Conservation (phyloP, 1,140 invertebrate genomes). For the Drosophila baimaii region DNA sequence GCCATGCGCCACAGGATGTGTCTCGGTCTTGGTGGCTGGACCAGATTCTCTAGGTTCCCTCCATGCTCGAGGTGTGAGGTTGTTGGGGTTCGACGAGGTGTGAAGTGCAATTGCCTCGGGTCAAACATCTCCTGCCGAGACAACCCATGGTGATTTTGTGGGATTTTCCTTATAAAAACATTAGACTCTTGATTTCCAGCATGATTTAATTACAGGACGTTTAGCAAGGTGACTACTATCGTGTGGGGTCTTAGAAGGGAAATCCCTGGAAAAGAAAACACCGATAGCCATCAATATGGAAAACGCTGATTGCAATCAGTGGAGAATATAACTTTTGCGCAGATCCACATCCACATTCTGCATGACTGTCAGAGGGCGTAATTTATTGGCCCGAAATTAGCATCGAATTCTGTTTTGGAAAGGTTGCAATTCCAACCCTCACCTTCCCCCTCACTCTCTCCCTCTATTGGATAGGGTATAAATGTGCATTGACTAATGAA, state of each 20-base stretch:
- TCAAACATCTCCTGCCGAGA: conserved; percentile 58
- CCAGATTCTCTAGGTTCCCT: conserved; percentile 20
- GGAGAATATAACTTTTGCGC: background rate
- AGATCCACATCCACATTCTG: conserved; percentile 21
- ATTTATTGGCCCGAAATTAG: conserved; percentile 77
- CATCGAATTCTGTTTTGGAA: conserved; percentile 64
- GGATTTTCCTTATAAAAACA: conserved; percentile 71
- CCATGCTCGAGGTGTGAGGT: conserved; percentile 36
- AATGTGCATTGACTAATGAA: conserved; percentile 74
- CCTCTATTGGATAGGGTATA: no score
- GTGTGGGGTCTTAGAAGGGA: conserved; percentile 39
- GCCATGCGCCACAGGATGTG: conserved; percentile 81
- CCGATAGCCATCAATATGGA: conserved; percentile 42
- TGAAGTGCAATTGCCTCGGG: conserved; percentile 55
- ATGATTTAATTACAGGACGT: conserved; percentile 71
- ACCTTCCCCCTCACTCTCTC: conserved; percentile 8
- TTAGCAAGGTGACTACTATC: conserved; percentile 30
- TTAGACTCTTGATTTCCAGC: conserved; percentile 50
- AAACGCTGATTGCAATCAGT: conserved; percentile 11
- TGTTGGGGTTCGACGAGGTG: conserved; percentile 19
- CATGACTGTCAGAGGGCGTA: conserved; percentile 67
- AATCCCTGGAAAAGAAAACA: conserved; percentile 55
- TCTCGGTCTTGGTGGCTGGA: conserved; percentile 47
- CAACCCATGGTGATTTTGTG: conserved; percentile 70
- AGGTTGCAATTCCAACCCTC: conserved; percentile 24